Evolutionary conservation across 2,888 invertebrate genomes (phyloP), one percentile per base, ranked within the genome.

Genomic region (Punctoribates punctum): DNA sequence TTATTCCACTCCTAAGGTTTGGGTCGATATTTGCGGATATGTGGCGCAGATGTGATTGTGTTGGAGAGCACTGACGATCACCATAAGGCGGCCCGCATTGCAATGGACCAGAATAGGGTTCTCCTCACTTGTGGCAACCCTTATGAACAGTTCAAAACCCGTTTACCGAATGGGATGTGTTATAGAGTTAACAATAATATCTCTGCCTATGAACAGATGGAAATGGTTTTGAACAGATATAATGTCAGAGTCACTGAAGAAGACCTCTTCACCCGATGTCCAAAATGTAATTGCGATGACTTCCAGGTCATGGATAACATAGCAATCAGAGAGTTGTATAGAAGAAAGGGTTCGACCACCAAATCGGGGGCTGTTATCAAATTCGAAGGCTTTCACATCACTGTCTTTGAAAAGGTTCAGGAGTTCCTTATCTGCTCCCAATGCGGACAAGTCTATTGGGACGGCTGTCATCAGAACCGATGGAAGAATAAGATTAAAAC

Each of bases 401-500:
- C 86, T 29, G 83, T 86, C 73, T 80, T 85, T 80, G 81, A 83
- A 57, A 83, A 85, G 75, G 84, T 86, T 27, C 86, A 88, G 75
- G 80, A 86, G 77, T 91, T 89, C 82, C 88, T 88, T 80, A 84
- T 91, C 46, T 93, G 93, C 84, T 88, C 89, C 79, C 83, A 82
- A 38, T 93, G 92, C 85, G 92, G 92, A 0, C 90, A 89, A 83
- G 86, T 90, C 73, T 91, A 88, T 83, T 92, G 91, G 90, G 89
- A 90, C 79, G 87, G 87, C 1, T 82, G 83, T 1, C 85, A 86
- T 81, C 46, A 62, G n/a, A 57, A 75, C 13, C 72, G 78, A 13
- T 29, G 77, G 15, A 77, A 75, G 25, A 67, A 77, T 17, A 65
- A 74, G 51, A 70, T 75, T 75, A 15, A 75, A 15, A 2, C 5